A percentile compares a stretch with the other conserved stretches of the same genome.
Evolutionary conservation across 2,113 vertebrate genomes (phyloP).

Genomic region (Malaclemys terrapin): DNA sequence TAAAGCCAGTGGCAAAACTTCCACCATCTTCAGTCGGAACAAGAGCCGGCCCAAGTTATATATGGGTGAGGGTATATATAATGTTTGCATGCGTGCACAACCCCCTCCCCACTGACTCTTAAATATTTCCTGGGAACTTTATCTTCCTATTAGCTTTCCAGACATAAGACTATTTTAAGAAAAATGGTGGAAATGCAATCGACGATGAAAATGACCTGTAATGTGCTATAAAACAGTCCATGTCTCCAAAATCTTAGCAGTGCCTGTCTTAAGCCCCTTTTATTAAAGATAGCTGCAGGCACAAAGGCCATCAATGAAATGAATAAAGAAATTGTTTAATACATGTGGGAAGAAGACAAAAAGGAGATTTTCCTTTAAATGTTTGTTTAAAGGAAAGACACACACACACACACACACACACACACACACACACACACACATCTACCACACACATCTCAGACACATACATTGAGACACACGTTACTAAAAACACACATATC

Average conservation of each 20-base stretch:
- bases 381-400: not conserved
- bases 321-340: not conserved
- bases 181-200: not conserved
- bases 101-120: not conserved
- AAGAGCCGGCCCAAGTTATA: fast-evolving
- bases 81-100: not conserved
- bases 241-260: not conserved
- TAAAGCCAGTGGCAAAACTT: fast-evolving
- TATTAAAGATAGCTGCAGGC: not conserved
- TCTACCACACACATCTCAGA: not conserved
- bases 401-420: not conserved
- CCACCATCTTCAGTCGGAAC: fast-evolving
- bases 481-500: not conserved
- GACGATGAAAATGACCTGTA: not conserved
- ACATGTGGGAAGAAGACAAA: not conserved
- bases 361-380: not conserved
- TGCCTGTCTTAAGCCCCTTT: not conserved
- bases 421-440: not conserved
- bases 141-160: not conserved
- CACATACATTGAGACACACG: not conserved
- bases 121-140: not conserved
- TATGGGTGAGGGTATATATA: fast-evolving
- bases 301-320: not conserved
- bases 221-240: not conserved
- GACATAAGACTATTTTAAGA: not conserved